A percentile compares a stretch with the other conserved stretches of the same genome.
Evolutionary conservation across 2,113 vertebrate genomes (phyloP).

Genomic region (Passer domesticus): DNA sequence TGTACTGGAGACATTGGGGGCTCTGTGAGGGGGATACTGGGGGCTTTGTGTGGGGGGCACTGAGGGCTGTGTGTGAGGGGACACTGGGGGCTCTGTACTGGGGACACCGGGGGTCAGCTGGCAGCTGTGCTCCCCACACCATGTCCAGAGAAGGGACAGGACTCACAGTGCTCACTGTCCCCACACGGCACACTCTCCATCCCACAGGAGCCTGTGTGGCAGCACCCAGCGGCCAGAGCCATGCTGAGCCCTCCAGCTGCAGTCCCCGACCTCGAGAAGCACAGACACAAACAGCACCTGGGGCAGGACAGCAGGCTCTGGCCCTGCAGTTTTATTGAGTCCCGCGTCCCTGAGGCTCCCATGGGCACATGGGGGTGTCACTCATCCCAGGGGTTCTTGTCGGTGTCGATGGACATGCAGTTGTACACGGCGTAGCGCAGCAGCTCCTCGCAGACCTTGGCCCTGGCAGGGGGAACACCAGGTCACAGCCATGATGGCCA

Average conservation of each 20-base stretch:
- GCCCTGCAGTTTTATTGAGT: conserved; percentile 13
- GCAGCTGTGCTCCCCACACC: not conserved
- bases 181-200: accelerated
- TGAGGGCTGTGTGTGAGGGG: no score
- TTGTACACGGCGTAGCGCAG: conserved; percentile 95
- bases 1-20: accelerated
- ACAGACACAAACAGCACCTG: not conserved
- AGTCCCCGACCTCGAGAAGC: not conserved
- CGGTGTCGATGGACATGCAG: conserved; percentile 94
- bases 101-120: not conserved
- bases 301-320: not conserved
- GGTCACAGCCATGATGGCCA: not conserved
- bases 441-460: conserved; percentile 91
- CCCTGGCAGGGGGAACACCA: conserved; percentile 59
- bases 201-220: accelerated
- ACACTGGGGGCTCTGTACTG: no score
- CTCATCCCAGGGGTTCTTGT: conserved; percentile 89
- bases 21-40: no score
- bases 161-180: accelerated
- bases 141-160: not conserved
- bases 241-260: accelerated
- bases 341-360: accelerated
- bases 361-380: not conserved
- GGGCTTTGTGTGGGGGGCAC: not conserved
- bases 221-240: not conserved